phyloP scores from a whole-genome alignment of 2,888 invertebrate genomes.

The Tortrix viridana region DNA sequence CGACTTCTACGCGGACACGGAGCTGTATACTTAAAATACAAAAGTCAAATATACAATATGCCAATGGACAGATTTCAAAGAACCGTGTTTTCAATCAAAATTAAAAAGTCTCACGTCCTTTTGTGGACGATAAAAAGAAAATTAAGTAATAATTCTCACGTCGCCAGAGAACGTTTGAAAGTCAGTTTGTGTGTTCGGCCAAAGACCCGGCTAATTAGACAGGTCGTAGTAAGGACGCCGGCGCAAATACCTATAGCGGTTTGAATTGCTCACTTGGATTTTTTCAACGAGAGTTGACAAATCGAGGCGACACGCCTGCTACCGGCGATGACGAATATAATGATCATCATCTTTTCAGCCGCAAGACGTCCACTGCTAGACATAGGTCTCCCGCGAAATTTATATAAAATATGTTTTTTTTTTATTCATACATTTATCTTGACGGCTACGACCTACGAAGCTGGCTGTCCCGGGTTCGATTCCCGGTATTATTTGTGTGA shows the following conservation, averaged over 20 bases:
- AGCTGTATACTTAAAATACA: too few species aligned
- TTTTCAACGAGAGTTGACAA: background rate
- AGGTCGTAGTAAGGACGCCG: conserved; percentile 67
- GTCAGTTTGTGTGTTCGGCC: conserved; percentile 67
- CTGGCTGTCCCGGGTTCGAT: too few species aligned
- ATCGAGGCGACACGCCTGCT: background rate
- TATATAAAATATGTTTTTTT: too few species aligned
- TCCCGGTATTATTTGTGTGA: too few species aligned
- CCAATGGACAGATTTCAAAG: conserved; percentile 2
- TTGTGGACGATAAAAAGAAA: conserved; percentile 60
- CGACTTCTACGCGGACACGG: too few species aligned
- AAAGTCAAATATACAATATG: background rate
- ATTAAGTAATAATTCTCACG: conserved; percentile 70
- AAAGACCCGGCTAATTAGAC: conserved; percentile 73
- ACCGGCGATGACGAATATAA: too few species aligned
- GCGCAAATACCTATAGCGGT: conserved; percentile 27
- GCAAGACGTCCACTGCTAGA: too few species aligned
- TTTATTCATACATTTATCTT: too few species aligned
- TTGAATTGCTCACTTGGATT: background rate
- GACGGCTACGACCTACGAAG: too few species aligned
- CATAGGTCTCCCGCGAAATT: too few species aligned
- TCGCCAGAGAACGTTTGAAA: conserved; percentile 71
- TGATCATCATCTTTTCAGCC: too few species aligned
- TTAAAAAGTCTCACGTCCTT: conserved; percentile 9
- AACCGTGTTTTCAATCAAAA: conserved; percentile 15